These are phyloP conservation scores for Acanthoscelides obtectus DNA, from an alignment of 2,888 invertebrate genomes.

Conservation along the genomic window DNA sequence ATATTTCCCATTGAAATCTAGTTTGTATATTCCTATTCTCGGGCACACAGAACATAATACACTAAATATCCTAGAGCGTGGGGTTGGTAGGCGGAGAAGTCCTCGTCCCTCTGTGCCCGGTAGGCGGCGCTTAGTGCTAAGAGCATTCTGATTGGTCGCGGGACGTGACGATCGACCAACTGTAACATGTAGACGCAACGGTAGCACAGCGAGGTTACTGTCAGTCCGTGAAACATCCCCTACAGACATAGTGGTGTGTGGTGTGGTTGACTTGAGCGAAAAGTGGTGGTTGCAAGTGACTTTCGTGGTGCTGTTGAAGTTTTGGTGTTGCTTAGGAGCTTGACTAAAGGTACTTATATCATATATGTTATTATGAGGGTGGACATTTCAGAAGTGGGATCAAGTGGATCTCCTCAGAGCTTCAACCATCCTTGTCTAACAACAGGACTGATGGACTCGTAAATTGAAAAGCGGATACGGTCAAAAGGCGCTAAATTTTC, in stretches of 20 bases:
- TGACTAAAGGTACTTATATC: not conserved
- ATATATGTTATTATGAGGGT: too few species aligned
- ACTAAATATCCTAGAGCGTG: slow-evolving; percentile 39
- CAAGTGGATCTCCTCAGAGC: too few species aligned
- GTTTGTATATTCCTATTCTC: slow-evolving; percentile 47
- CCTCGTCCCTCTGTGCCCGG: slow-evolving; percentile 15
- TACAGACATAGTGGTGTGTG: slow-evolving; percentile 14
- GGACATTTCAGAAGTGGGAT: too few species aligned
- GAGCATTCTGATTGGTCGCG: slow-evolving; percentile 36
- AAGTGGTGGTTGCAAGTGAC: not conserved
- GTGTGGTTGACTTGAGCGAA: slow-evolving; percentile 8
- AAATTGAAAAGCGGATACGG: too few species aligned
- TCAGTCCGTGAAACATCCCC: slow-evolving; percentile 28
- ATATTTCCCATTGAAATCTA: slow-evolving; percentile 46
- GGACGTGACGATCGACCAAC: slow-evolving; percentile 29
- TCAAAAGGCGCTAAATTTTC: too few species aligned
- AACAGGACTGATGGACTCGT: too few species aligned
- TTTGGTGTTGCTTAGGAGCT: not conserved
- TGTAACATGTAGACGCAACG: slow-evolving; percentile 25
- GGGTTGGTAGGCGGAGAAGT: slow-evolving; percentile 33
- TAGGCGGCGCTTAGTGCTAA: slow-evolving; percentile 12
- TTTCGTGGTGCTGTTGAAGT: not conserved
- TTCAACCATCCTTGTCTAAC: too few species aligned
- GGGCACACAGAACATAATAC: slow-evolving; percentile 36
- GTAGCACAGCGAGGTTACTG: slow-evolving; percentile 38